phyloP scores from a whole-genome alignment of 2,113 vertebrate species.

The Chlamydotis undulata region DNA sequence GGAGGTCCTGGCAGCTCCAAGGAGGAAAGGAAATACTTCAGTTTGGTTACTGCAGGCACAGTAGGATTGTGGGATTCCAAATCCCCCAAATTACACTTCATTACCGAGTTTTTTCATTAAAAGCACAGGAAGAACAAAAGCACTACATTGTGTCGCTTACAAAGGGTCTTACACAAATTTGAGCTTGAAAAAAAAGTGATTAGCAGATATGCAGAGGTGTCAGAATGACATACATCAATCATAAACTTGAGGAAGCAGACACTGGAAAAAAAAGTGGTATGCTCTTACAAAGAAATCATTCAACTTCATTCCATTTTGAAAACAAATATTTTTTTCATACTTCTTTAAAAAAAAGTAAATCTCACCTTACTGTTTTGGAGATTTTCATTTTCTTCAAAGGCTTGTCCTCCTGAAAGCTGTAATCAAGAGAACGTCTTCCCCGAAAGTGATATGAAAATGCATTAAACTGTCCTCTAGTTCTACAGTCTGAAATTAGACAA shows the following conservation, averaged over 20 bases:
- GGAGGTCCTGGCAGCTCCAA: background rate
- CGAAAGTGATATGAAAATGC: conserved; percentile 94
- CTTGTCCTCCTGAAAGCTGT: conserved; percentile 86
- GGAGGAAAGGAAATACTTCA: background rate
- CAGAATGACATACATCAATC: background rate
- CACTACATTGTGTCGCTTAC: background rate
- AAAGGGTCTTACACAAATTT: background rate
- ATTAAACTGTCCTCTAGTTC: conserved; percentile 95
- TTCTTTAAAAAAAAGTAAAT: background rate
- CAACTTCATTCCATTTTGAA: background rate
- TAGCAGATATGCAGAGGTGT: background rate
- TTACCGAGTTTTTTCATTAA: background rate
- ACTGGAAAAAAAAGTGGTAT: background rate
- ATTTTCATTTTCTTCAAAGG: conserved; percentile 45
- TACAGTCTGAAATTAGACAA: conserved; percentile 83
- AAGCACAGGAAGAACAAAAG: background rate
- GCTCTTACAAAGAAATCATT: background rate
- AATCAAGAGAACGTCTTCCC: conserved; percentile 88
- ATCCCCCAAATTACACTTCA: background rate
- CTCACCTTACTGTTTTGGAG: conserved; percentile 55
- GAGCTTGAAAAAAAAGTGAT: background rate
- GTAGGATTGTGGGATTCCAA: background rate
- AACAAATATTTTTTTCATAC: background rate
- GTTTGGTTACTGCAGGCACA: background rate
- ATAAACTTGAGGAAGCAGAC: background rate